These are phyloP conservation scores for Sycophila texana DNA, from an alignment of 2,888 invertebrate genomes.

Conservation along the genomic window DNA sequence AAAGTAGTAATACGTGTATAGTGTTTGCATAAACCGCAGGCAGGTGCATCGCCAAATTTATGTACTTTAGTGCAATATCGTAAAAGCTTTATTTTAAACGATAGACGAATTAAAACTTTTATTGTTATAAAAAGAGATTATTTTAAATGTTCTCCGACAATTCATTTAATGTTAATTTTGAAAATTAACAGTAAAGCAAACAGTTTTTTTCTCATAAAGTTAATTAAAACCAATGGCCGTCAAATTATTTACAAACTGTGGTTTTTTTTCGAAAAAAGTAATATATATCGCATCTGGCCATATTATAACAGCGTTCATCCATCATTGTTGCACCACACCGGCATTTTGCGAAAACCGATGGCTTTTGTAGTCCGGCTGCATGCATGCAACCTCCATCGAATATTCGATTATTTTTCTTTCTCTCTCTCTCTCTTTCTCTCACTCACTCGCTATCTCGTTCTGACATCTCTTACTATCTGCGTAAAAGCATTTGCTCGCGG, in stretches of 20 bases:
- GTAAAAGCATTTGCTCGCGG: too few relatives aligned
- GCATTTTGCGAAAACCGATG: constrained; percentile 46
- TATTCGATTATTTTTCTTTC: constrained; percentile 30
- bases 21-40: background rate
- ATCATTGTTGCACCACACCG: constrained; percentile 42
- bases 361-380: constrained; percentile 1
- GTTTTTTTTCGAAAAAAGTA: background rate
- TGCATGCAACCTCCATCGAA: constrained; percentile 14
- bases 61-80: background rate
- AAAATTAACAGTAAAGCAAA: too few relatives aligned
- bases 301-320: constrained; percentile 33
- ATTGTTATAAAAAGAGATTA: background rate
- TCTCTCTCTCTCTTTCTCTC: background rate
- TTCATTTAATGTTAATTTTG: too few relatives aligned
- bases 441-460: background rate
- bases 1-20: background rate
- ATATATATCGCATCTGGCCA: constrained; percentile 1
- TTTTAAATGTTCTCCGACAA: background rate
- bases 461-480: background rate
- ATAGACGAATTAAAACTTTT: background rate
- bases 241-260: too few relatives aligned
- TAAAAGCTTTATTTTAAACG: background rate
- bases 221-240: too few relatives aligned
- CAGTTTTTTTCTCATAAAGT: too few relatives aligned
- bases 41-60: background rate